Conservation (phyloP, 2,797 vertebrate genomes). For the Carapus acus region DNA sequence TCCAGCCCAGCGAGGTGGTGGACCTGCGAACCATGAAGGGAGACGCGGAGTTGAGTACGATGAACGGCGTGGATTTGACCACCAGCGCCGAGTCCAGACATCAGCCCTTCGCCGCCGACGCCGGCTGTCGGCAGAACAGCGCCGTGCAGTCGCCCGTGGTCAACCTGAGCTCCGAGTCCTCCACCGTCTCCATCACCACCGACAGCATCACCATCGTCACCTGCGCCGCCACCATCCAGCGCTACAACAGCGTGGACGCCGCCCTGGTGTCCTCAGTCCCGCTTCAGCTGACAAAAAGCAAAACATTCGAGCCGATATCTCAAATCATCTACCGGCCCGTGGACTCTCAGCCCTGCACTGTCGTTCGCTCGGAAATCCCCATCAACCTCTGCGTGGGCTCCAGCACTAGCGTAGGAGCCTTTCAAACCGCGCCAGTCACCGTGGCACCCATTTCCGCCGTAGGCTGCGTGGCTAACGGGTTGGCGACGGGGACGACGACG, state of each 20-base stretch:
- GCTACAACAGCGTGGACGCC: slow-evolving; percentile 66
- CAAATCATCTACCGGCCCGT: slow-evolving; percentile 76
- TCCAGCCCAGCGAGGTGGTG: slow-evolving; percentile 82
- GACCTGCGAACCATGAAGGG: slow-evolving; percentile 90
- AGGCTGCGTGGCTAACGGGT: slow-evolving; percentile 78
- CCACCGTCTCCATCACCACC: slow-evolving; percentile 76
- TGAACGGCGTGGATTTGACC: slow-evolving; percentile 86
- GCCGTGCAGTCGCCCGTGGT: slow-evolving; percentile 89
- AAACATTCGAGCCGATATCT: slow-evolving; percentile 79
- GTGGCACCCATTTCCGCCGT: slow-evolving; percentile 71
- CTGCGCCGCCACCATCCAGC: slow-evolving; percentile 75
- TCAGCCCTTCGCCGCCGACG: slow-evolving; percentile 70
- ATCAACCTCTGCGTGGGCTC: slow-evolving; percentile 88
- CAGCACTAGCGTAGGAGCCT: slow-evolving; percentile 65
- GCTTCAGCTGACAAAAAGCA: slow-evolving; percentile 86
- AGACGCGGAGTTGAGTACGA: slow-evolving; percentile 73
- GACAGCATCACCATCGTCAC: slow-evolving; percentile 81
- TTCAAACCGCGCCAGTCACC: slow-evolving; percentile 73
- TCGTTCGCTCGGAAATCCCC: slow-evolving; percentile 78
- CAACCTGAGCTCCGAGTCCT: slow-evolving; percentile 84
- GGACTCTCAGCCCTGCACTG: slow-evolving; percentile 68
- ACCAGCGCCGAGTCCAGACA: slow-evolving; percentile 73
- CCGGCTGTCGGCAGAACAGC: slow-evolving; percentile 77
- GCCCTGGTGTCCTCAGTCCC: slow-evolving; percentile 74
- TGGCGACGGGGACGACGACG: slow-evolving; percentile 63